Conservation (phyloP, 2,888 invertebrate species). For the Arrhopalites spinosus region DNA sequence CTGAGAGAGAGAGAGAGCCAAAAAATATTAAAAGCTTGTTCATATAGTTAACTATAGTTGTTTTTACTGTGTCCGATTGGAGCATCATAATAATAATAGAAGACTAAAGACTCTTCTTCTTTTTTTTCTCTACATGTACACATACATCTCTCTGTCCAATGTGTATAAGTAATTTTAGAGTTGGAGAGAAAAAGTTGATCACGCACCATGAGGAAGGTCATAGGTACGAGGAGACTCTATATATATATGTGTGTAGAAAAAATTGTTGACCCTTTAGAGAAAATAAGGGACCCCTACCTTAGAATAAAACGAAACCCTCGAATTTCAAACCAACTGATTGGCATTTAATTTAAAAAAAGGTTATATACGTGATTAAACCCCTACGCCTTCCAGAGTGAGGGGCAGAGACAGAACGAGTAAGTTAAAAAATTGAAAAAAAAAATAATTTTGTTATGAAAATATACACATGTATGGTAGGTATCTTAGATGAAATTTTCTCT, state of each 20-base stretch:
- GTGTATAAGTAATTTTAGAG: not conserved
- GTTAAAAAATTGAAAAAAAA: conserved; percentile 2
- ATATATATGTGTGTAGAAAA: not conserved
- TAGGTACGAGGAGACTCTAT: not conserved
- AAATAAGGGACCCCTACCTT: conserved; percentile 31
- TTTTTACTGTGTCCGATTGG: no score
- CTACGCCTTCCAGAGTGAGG: conserved; percentile 4
- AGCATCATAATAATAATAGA: no score
- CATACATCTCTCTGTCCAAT: not conserved
- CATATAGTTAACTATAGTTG: no score
- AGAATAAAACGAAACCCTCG: no score
- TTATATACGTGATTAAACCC: conserved; percentile 30
- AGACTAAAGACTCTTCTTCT: not conserved
- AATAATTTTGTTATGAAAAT: no score
- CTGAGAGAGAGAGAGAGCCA: not conserved
- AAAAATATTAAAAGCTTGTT: no score
- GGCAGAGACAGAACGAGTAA: conserved; percentile 15
- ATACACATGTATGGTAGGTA: not conserved
- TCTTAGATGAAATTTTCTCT: not conserved
- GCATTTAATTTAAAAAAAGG: conserved; percentile 40
- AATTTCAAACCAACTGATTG: conserved; percentile 35
- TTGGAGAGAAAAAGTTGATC: conserved; percentile 4
- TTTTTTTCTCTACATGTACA: not conserved
- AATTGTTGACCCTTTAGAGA: conserved; percentile 21
- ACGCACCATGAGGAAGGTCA: conserved; percentile 13